Base-by-base conservation (phyloP, 2,797 vertebrate genomes). In the Onychomys torridus region DNA sequence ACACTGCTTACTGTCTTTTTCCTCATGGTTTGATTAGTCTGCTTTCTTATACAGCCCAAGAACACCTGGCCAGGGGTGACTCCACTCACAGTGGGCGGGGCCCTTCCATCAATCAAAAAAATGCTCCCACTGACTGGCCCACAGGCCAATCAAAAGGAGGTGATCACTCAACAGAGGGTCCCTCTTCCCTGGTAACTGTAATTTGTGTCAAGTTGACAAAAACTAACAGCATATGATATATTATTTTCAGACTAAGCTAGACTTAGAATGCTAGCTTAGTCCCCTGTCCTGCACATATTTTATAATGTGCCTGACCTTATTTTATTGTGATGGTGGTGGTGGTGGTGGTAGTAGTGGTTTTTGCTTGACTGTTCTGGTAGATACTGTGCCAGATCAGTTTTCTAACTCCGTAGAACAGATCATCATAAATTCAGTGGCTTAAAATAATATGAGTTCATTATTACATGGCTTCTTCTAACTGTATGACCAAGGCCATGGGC, bases 211-310 rank as follows among this genome's bases (percentile, higher is more conserved):
- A 40, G 55, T 82, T 82, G 79, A 25, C 55, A 82, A 55, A 27
- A 40, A 27, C 79, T 59, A 59, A 82, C 23, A 82, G 79, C n/a
- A 59, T 16, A 59, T 37, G 79, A 17, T 12, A n/a, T 19, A 17
- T 25, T 65, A 43, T 83, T 93, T 94, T 73, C 79, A 89, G 78
- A 91, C 55, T 91, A 37, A 55, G 25, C 37, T 63, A 67, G 73
- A n/a, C 25, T 73, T n/a, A 63, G 49, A 82, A 73, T 34, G 52
- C 25, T 37, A 43, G 2, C 34, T 25, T 83, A 29, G 75, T 82
- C 32, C 32, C 40, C 49, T 34, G 0, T 19, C 10, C 12, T 14
- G 27, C 5, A 10, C 25, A 5, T 83, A 32, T 88, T 90, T 86
- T 77, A 34, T 11, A 14, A 43, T 77, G 17, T 84, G 9, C 10